These are phyloP conservation scores for Nycticebus coucang DNA, from an alignment of 2,113 vertebrate genomes.

Conservation along the genomic window DNA sequence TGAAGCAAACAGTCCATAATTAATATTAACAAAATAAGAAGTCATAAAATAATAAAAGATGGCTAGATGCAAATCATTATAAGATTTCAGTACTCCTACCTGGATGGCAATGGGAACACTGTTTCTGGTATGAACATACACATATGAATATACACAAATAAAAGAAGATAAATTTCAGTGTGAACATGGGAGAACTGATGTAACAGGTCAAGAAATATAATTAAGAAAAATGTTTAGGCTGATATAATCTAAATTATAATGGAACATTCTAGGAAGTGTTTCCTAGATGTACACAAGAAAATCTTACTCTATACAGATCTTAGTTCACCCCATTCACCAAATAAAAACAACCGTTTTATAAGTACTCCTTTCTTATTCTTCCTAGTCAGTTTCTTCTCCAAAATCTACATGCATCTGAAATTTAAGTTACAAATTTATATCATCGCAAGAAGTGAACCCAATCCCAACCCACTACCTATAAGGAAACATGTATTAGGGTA, in stretches of 20 bases:
- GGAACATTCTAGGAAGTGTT: background rate
- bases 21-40: constrained; percentile 44
- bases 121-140: background rate
- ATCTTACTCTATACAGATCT: background rate
- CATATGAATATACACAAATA: background rate
- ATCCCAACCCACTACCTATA: background rate
- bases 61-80: background rate
- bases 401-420: background rate
- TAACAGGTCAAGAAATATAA: background rate
- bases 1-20: background rate
- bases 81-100: background rate
- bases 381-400: constrained; percentile 26
- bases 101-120: background rate
- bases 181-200: background rate
- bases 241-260: background rate
- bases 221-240: background rate
- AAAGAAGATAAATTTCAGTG: constrained; percentile 7
- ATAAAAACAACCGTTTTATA: constrained; percentile 27
- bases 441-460: background rate
- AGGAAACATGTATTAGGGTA: background rate
- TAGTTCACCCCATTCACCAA: background rate
- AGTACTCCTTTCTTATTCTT: constrained; percentile 32
- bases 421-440: constrained; percentile 32
- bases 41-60: constrained; percentile 31
- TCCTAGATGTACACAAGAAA: constrained; percentile 29